Evolutionary conservation across 2,797 vertebrate species (phyloP).

Genomic region (Pteropus rufus): DNA sequence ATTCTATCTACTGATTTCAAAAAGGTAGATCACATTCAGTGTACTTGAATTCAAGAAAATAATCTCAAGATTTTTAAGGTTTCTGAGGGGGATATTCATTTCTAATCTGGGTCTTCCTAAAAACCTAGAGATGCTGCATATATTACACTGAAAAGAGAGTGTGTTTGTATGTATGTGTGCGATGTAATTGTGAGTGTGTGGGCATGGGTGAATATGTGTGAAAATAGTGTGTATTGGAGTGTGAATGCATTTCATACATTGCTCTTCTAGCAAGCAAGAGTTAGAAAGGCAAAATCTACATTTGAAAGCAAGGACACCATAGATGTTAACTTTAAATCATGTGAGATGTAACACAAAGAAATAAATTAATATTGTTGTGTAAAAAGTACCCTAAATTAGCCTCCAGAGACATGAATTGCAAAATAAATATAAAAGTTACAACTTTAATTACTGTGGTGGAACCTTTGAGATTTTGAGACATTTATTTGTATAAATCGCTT

Average conservation of each 20-base stretch:
- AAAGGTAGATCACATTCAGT: neutral
- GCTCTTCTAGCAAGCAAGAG: constrained; percentile 77
- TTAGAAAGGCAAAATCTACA: constrained; percentile 86
- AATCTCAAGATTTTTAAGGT: neutral
- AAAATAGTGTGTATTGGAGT: neutral
- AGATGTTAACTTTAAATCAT: constrained; percentile 85
- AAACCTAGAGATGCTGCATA: neutral
- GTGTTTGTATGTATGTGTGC: constrained; percentile 62
- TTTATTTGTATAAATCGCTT: constrained; percentile 79
- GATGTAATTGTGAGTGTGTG: neutral
- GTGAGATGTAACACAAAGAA: constrained; percentile 83
- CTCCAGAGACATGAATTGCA: constrained; percentile 80
- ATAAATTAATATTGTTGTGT: constrained; percentile 83
- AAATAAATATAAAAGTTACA: constrained; percentile 82
- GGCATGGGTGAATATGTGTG: neutral
- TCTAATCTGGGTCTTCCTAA: neutral
- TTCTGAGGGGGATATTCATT: neutral
- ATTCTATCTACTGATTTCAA: neutral
- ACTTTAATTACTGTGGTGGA: constrained; percentile 80
- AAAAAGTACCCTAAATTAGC: constrained; percentile 81
- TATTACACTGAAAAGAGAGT: neutral
- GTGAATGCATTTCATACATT: constrained; percentile 69
- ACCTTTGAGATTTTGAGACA: constrained; percentile 78
- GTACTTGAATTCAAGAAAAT: constrained; percentile 28
- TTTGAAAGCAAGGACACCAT: constrained; percentile 87